Evolutionary conservation across 2,113 vertebrate species (phyloP).

Genomic region (Neodontobutis hainanensis): DNA sequence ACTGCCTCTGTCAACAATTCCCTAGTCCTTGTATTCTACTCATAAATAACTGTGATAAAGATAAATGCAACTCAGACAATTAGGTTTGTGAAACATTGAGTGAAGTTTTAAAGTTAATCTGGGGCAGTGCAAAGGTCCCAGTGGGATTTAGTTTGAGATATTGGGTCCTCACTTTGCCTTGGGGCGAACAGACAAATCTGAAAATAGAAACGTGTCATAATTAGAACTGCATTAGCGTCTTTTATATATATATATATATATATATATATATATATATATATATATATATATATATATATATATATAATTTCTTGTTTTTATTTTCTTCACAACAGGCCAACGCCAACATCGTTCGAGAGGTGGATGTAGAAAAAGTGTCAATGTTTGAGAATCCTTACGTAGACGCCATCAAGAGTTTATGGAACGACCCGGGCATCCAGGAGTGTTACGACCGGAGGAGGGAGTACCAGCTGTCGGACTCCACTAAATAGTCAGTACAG

Average conservation of each 20-base stretch:
- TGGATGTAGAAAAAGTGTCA: too few relatives aligned
- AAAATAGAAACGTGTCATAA: conserved; percentile 42
- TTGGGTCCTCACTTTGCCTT: conserved; percentile 51
- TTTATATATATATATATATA: too few relatives aligned
- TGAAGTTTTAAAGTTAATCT: conserved; percentile 61
- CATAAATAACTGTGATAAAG: too few relatives aligned
- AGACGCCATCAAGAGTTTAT: conserved; percentile 93
- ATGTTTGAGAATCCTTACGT: too few relatives aligned
- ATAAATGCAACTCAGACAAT: background rate
- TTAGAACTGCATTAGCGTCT: conserved; percentile 6
- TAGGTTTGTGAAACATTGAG: background rate
- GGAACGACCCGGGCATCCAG: conserved; percentile 94
- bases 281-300: too few relatives aligned
- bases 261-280: too few relatives aligned
- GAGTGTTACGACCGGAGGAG: conserved; percentile 92
- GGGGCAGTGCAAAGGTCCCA: conserved; percentile 46
- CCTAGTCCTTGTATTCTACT: too few relatives aligned
- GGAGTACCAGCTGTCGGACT: conserved; percentile 96
- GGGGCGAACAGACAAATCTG: conserved; percentile 37
- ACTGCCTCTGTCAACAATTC: too few relatives aligned
- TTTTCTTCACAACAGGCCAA: too few relatives aligned
- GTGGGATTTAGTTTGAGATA: conserved; percentile 54
- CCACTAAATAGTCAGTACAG: conserved; percentile 92
- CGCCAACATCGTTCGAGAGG: too few relatives aligned
- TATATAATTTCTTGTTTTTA: too few relatives aligned